phyloP scores from a whole-genome alignment of 2,888 invertebrate species.

The Drosophila yooni region DNA sequence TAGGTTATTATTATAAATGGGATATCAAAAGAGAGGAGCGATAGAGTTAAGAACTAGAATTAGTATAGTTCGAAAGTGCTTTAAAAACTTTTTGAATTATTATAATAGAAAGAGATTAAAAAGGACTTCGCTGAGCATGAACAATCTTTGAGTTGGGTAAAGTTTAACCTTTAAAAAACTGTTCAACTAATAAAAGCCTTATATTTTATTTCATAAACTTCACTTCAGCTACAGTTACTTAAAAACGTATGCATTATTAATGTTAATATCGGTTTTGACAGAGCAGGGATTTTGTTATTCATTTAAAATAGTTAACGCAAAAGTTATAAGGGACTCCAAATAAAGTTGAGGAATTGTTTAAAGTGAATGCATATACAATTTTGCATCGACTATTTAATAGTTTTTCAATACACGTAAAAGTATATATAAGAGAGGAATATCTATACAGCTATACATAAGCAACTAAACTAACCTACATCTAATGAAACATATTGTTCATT shows the following conservation, averaged over 20 bases:
- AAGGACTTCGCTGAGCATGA: not conserved
- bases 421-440: not conserved
- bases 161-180: not conserved
- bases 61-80: not conserved
- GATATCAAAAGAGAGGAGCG: not conserved
- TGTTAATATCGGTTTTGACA: not conserved
- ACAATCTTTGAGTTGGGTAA: not conserved
- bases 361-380: not conserved
- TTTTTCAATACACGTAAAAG: not conserved
- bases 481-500: not conserved
- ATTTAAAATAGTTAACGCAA: not conserved
- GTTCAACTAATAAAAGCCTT: not conserved
- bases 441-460: not conserved
- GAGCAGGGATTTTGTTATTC: not conserved
- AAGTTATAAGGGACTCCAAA: not conserved
- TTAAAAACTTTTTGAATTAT: not conserved
- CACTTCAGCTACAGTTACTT: not conserved
- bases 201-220: not conserved
- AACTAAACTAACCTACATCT: not conserved
- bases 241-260: not conserved
- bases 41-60: not conserved
- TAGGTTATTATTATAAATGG: constrained; percentile 5
- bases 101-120: not conserved
- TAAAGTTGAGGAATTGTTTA: not conserved
- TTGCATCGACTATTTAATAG: not conserved